Percentiles rank a stretch among this genome's conserved stretches.
phyloP scores from a whole-genome alignment of 1,140 invertebrate species.

The Lutraria rhynchaena region DNA sequence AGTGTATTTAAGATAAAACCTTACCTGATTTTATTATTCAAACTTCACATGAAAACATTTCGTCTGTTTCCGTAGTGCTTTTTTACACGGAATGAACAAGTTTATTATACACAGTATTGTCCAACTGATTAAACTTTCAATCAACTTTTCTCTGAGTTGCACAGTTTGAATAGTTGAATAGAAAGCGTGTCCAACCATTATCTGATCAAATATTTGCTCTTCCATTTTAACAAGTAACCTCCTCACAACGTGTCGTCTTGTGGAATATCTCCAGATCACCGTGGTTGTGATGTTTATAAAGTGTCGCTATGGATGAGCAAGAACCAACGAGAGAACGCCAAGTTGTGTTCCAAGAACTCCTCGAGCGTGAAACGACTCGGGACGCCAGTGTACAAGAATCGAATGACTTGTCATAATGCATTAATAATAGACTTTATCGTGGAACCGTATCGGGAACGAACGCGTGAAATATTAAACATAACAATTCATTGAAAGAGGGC shows the following conservation, averaged over 20 bases:
- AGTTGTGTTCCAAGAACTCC: slow-evolving; percentile 32
- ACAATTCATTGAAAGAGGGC: slow-evolving; percentile 9
- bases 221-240: too few species aligned
- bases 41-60: too few species aligned
- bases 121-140: too few species aligned
- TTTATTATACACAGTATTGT: too few species aligned
- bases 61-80: too few species aligned
- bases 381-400: slow-evolving; percentile 22
- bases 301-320: slow-evolving; percentile 17
- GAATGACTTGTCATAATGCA: slow-evolving; percentile 34
- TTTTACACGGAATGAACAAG: too few species aligned
- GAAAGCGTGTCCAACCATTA: too few species aligned
- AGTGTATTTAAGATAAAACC: too few species aligned
- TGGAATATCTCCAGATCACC: slow-evolving; percentile 1
- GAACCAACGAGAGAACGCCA: slow-evolving; percentile 48
- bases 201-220: too few species aligned
- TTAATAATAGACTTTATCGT: slow-evolving; percentile 54
- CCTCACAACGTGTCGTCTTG: slow-evolving; percentile 1
- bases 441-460: slow-evolving; percentile 42
- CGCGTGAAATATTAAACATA: slow-evolving; percentile 59
- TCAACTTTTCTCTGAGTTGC: too few species aligned
- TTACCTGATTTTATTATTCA: too few species aligned
- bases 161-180: too few species aligned
- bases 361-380: slow-evolving; percentile 16
- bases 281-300: slow-evolving; percentile 30